Evolutionary conservation across 2,113 vertebrate species (phyloP).

Genomic region (Salvator merianae): DNA sequence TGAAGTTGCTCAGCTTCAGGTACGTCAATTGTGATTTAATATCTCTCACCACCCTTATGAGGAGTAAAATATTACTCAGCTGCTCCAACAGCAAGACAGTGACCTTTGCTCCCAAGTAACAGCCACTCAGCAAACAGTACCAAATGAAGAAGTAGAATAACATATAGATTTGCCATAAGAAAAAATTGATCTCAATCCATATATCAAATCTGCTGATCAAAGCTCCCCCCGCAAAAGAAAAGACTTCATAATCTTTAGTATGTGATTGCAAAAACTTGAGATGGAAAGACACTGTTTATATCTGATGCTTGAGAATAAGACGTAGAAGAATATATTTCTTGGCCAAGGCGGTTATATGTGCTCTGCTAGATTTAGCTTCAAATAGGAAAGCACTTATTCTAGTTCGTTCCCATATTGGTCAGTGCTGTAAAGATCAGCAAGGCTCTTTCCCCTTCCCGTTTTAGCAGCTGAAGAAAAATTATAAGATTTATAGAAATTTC

Average conservation of each 20-base stretch:
- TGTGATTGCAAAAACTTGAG: constrained; percentile 58
- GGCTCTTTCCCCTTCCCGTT: constrained; percentile 30
- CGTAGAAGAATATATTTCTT: constrained; percentile 10
- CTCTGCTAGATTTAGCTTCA: constrained; percentile 12
- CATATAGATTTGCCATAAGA: constrained; percentile 85
- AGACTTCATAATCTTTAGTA: constrained; percentile 62
- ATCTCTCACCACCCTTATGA: constrained; percentile 83
- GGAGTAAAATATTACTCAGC: constrained; percentile 86
- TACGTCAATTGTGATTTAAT: constrained; percentile 98
- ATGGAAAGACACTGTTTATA: constrained; percentile 45
- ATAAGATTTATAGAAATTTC: constrained; percentile 36
- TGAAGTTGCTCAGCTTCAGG: constrained; percentile 90
- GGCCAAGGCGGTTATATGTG: constrained; percentile 1
- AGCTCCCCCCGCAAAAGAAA: constrained; percentile 56
- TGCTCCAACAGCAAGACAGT: constrained; percentile 77
- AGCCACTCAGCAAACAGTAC: constrained; percentile 88
- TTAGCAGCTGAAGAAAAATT: constrained; percentile 38
- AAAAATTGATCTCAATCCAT: constrained; percentile 83
- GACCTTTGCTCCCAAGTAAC: constrained; percentile 86
- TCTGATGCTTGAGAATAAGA: constrained; percentile 34
- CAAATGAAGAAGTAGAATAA: constrained; percentile 85
- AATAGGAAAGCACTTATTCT: constrained; percentile 29
- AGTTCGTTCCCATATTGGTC: constrained; percentile 29
- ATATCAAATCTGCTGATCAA: constrained; percentile 88
- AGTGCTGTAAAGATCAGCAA: constrained; percentile 33